Percentiles rank a stretch among this genome's conserved stretches.
These are phyloP conservation scores for Drosophila mauritiana DNA, from an alignment of 1,140 invertebrate species.

Conservation along the genomic window DNA sequence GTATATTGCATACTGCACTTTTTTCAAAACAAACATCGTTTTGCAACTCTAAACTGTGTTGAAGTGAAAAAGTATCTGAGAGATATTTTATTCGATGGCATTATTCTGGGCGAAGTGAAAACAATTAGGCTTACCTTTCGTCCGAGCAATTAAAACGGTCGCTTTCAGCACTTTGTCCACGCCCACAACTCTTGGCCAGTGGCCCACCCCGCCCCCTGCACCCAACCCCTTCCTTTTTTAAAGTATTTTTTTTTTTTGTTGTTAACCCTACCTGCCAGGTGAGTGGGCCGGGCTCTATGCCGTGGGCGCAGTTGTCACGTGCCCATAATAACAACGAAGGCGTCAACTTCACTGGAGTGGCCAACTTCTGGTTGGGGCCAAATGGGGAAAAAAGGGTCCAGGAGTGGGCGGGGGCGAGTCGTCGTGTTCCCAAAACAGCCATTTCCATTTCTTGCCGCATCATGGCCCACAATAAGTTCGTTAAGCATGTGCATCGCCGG, in stretches of 20 bases:
- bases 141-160: slow-evolving; percentile 48
- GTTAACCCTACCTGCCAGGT: slow-evolving; percentile 23
- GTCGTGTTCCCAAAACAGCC: slow-evolving; percentile 32
- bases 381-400: slow-evolving; percentile 14
- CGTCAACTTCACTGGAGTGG: slow-evolving; percentile 54
- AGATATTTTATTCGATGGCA: slow-evolving; percentile 51
- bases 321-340: slow-evolving; percentile 74
- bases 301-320: slow-evolving; percentile 80
- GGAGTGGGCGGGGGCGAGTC: not conserved
- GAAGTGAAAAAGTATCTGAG: slow-evolving; percentile 51
- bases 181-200: slow-evolving; percentile 38
- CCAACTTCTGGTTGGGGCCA: slow-evolving; percentile 31
- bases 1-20: slow-evolving; percentile 1
- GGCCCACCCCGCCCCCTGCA: not conserved
- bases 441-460: slow-evolving; percentile 75
- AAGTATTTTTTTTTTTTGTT: not conserved
- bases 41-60: slow-evolving; percentile 33
- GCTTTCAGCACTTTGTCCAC: slow-evolving; percentile 41
- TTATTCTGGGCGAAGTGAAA: slow-evolving; percentile 45
- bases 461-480: slow-evolving; percentile 72
- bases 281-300: slow-evolving; percentile 46
- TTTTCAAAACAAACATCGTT: no score
- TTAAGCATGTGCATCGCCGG: slow-evolving; percentile 44
- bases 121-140: slow-evolving; percentile 56
- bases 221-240: not conserved